phyloP scores from a whole-genome alignment of 2,888 invertebrate genomes.

The Dynastes grantii region DNA sequence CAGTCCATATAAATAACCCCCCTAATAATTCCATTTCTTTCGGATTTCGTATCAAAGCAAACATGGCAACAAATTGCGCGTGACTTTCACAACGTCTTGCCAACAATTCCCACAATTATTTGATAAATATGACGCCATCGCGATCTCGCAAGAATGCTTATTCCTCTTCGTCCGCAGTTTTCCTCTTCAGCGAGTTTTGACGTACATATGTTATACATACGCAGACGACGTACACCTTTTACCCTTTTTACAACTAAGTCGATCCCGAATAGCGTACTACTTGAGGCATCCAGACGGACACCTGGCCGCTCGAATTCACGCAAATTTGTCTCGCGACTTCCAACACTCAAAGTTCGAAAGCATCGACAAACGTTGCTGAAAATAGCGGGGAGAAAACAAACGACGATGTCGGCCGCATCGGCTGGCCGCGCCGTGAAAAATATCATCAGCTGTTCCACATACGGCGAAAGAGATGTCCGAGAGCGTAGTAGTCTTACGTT shows the following conservation, averaged over 20 bases:
- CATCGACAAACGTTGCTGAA: slow-evolving; percentile 13
- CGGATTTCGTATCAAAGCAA: slow-evolving; percentile 50
- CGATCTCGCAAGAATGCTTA: slow-evolving; percentile 34
- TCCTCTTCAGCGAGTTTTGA: no score
- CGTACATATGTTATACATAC: no score
- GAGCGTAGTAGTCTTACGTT: slow-evolving; percentile 3
- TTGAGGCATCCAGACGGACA: slow-evolving; percentile 38
- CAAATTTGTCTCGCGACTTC: slow-evolving; percentile 30
- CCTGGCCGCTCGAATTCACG: slow-evolving; percentile 36
- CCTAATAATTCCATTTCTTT: slow-evolving; percentile 18
- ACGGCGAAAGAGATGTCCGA: slow-evolving; percentile 11
- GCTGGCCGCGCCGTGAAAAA: slow-evolving; percentile 51
- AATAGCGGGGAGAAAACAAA: slow-evolving; percentile 30
- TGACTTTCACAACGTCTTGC: slow-evolving; percentile 51
- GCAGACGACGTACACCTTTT: slow-evolving; percentile 5
- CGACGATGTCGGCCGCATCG: slow-evolving; percentile 50
- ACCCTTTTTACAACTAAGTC: slow-evolving; percentile 25
- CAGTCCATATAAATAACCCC: background rate
- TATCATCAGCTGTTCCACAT: slow-evolving; percentile 55
- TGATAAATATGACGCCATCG: slow-evolving; percentile 45
- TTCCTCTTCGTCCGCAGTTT: slow-evolving; percentile 23
- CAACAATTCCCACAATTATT: slow-evolving; percentile 48
- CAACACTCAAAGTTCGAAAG: background rate
- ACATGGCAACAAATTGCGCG: slow-evolving; percentile 57
- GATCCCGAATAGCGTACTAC: background rate